A percentile compares a stretch with the other conserved stretches of the same genome.
Conservation (phyloP, 2,888 invertebrate species). For the Pardosa pseudoannulata region DNA sequence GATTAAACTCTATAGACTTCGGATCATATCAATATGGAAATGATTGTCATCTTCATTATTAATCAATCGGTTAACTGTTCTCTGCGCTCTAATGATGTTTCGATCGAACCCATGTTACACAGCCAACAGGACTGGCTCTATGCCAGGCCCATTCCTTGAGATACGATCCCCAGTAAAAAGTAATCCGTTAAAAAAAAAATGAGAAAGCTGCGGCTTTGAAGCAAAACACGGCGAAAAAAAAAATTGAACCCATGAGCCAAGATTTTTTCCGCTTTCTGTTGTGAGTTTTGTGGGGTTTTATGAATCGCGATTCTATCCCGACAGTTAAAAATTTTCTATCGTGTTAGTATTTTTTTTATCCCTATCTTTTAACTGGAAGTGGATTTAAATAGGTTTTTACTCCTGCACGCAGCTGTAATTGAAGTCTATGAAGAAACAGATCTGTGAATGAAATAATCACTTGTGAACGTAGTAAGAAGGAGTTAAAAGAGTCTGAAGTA, state of each 20-base stretch:
- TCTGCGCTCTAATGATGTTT: background rate
- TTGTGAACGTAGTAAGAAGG: background rate
- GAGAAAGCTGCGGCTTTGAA: background rate
- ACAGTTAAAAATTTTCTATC: conserved; percentile 9
- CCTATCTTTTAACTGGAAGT: background rate
- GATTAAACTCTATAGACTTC: too few species aligned
- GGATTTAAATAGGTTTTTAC: conserved; percentile 8
- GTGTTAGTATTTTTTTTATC: background rate
- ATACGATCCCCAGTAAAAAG: background rate
- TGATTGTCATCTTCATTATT: background rate
- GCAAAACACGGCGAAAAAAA: background rate
- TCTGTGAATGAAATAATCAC: background rate
- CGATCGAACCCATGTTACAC: background rate
- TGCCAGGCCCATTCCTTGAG: conserved; percentile 26
- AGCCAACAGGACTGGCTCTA: conserved; percentile 29
- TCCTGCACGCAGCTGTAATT: background rate
- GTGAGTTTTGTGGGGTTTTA: background rate
- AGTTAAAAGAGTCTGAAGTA: background rate
- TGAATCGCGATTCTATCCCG: background rate
- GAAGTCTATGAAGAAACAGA: background rate
- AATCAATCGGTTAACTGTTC: background rate
- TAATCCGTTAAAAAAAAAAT: conserved; percentile 7
- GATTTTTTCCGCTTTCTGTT: background rate
- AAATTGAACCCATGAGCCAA: conserved; percentile 1
- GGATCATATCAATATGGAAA: background rate